phyloP scores from a whole-genome alignment of 2,888 invertebrate genomes.

The Trichogramma dendrolimi region DNA sequence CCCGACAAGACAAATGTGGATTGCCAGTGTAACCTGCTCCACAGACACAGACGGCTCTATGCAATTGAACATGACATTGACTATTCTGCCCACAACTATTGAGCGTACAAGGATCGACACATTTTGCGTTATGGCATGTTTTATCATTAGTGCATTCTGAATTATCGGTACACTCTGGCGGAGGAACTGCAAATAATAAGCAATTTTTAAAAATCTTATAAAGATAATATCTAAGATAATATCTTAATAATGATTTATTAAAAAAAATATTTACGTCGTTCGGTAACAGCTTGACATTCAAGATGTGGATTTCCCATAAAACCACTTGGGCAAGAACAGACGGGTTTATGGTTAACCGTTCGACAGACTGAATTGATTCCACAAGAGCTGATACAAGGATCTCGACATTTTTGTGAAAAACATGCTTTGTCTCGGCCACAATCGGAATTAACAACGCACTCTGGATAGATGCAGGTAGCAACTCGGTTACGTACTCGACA shows the following conservation, averaged over 20 bases:
- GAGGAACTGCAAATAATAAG: conserved; percentile 49
- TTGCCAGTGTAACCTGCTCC: conserved; percentile 79
- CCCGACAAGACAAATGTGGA: conserved; percentile 71
- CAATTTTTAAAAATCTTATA: conserved; percentile 33
- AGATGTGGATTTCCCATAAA: conserved; percentile 76
- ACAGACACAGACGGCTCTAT: conserved; percentile 79
- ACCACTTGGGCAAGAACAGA: conserved; percentile 77
- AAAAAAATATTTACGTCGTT: conserved; percentile 22
- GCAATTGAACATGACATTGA: conserved; percentile 72
- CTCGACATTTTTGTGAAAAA: conserved; percentile 75
- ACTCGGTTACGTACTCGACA: conserved; percentile 69
- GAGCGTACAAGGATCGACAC: conserved; percentile 71
- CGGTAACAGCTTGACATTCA: conserved; percentile 57
- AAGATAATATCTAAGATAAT: not conserved
- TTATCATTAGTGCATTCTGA: conserved; percentile 78
- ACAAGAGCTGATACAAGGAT: conserved; percentile 79
- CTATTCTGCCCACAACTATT: conserved; percentile 73
- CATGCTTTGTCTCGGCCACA: conserved; percentile 79
- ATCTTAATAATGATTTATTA: not conserved
- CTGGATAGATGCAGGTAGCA: conserved; percentile 77
- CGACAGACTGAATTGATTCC: conserved; percentile 79
- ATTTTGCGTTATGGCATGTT: conserved; percentile 73
- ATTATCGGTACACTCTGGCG: conserved; percentile 73
- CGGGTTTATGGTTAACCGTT: conserved; percentile 73
- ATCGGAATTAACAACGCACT: conserved; percentile 84